Evolutionary conservation across 2,797 vertebrate genomes (phyloP).

Genomic region (Petrocephalus schoutedeni): DNA sequence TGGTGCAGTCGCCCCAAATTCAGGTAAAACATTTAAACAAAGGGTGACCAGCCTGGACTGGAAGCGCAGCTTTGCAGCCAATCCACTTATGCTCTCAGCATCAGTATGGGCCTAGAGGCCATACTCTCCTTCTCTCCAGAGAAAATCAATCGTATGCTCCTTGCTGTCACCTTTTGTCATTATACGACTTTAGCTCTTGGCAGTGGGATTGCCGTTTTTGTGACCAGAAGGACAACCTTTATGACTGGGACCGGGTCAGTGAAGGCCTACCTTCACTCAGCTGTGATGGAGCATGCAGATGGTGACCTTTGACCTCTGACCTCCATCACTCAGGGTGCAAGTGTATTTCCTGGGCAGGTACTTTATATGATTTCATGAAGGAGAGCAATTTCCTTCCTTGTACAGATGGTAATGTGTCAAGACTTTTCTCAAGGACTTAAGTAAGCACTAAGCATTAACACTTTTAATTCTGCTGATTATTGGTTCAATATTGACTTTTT

Average conservation of each 20-base stretch:
- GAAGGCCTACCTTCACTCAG: not conserved
- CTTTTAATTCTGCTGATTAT: not conserved
- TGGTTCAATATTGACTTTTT: not conserved
- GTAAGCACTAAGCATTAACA: not conserved
- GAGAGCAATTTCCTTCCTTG: not conserved
- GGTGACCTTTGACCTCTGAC: conserved; percentile 8
- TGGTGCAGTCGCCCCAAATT: not conserved
- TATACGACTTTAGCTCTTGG: not conserved
- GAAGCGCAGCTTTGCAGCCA: not conserved
- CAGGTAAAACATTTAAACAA: not conserved
- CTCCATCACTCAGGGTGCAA: not conserved
- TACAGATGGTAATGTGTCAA: not conserved
- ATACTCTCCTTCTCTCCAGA: not conserved
- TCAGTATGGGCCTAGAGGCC: not conserved
- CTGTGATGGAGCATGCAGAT: not conserved
- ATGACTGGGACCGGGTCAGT: not conserved
- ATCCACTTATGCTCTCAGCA: not conserved
- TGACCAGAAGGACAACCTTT: not conserved
- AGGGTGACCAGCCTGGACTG: not conserved
- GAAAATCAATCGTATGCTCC: conserved; percentile 4
- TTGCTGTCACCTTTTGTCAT: conserved; percentile 8
- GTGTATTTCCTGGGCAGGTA: not conserved
- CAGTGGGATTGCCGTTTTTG: not conserved
- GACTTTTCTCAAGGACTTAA: conserved; percentile 1
- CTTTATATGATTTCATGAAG: not conserved